Evolutionary conservation across 2,888 invertebrate genomes (phyloP).

Genomic region (Pachliopta kotzebuea): DNA sequence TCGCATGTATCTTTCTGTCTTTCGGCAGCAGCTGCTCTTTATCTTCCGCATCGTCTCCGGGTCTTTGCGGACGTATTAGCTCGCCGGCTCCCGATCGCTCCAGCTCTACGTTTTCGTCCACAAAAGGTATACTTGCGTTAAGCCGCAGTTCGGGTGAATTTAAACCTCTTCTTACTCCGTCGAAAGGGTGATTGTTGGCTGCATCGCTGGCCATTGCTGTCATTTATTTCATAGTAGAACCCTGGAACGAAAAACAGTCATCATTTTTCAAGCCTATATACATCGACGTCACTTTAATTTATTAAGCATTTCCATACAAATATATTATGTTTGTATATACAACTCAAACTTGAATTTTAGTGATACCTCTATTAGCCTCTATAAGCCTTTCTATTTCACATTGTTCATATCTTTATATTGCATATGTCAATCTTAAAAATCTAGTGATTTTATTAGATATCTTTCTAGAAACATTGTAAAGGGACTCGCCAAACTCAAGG

Average conservation of each 20-base stretch:
- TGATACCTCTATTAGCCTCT: too few species aligned
- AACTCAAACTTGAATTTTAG: too few species aligned
- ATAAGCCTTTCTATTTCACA: too few species aligned
- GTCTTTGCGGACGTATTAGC: conserved; percentile 46
- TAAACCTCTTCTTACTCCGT: conserved; percentile 58
- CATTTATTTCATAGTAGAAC: conserved; percentile 55
- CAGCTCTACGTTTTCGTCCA: conserved; percentile 56
- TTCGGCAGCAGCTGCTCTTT: conserved; percentile 29
- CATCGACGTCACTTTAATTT: too few species aligned
- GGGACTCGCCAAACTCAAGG: too few species aligned
- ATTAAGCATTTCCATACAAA: too few species aligned
- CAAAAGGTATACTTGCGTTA: conserved; percentile 46
- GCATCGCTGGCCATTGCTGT: conserved; percentile 47
- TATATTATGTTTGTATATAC: too few species aligned
- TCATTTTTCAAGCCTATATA: neutral
- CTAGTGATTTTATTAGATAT: too few species aligned
- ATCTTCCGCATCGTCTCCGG: conserved; percentile 45
- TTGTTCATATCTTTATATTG: too few species aligned
- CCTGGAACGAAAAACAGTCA: conserved; percentile 46
- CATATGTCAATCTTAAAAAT: too few species aligned
- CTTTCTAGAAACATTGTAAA: too few species aligned
- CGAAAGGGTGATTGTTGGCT: conserved; percentile 38
- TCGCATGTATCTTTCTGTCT: conserved; percentile 51
- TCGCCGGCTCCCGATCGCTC: conserved; percentile 46
- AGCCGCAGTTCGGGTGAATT: conserved; percentile 59